Evolutionary conservation across 1,140 invertebrate species (phyloP), one percentile per base, ranked within the genome.

Genomic region (Nebria ingens): DNA sequence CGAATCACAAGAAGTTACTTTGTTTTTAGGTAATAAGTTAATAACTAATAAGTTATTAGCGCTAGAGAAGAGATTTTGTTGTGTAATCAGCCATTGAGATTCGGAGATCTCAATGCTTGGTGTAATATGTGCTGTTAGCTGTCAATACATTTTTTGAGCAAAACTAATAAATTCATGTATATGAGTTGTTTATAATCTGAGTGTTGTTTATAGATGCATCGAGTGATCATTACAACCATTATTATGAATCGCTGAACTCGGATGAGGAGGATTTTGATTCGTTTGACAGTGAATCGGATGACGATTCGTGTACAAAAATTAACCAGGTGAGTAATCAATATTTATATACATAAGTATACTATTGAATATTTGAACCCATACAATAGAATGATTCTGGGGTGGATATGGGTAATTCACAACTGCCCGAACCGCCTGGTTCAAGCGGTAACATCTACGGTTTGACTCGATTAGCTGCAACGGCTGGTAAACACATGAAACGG

Each of bases 251-350:
- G 19, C 2, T n/a, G n/a, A 22, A 19, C 19, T 13, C 49, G 2
- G 61, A 73, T 19, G 79, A 79, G 53, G n/a, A n/a, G n/a, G 78
- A 80, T 62, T 79, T 76, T 60, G 80, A 82, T 61, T 82, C 79
- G 19, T 82, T 82, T 59, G 80, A 82, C 58, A 80, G 78, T 56
- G 80, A 82, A 73, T 73, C 42, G 80, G 81, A 53, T 67, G 78
- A 79, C 49, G 69, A 76, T 56, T 66, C 71, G 52, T 69, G 71
- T 67, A 67, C 69, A 6, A 64, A 58, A 60, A 52, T 49, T 13
- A 57, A 57, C 42, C 56, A 55, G 53, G 61, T 62, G 20, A 51
- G n/a, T n/a, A 49, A 42, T 55, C 12, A 51, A 51, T 51, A 51
- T 22, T 55, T 38, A 23, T 6, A 4, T 53, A 22, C n/a, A n/a